Base-by-base conservation (phyloP, 1,140 invertebrate genomes). In the Calosoma granatense region DNA sequence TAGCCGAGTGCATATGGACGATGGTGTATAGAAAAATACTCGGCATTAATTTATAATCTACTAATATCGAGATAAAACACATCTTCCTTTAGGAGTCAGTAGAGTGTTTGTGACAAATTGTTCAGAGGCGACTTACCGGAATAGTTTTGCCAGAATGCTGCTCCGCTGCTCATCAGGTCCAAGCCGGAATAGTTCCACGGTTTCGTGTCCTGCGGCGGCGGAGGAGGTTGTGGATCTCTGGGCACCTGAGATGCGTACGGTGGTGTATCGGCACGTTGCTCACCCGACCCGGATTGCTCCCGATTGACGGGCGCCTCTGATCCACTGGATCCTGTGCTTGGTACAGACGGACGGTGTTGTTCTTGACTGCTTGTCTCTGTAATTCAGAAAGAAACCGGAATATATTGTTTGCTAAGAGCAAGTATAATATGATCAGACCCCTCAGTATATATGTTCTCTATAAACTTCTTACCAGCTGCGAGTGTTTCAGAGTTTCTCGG, bases 141-240 rank as follows among this genome's bases (percentile, higher is more conserved):
- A 73, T 91, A 90, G 70, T 89, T 91, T 72, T 90, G 87, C 88
- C 88, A 91, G 72, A 91, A 91, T 23, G 85, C 84, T 19, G 87
- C 86, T 1, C 86, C 84, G 56, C 82, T 84, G 63, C 80, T 83
- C 74, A 87, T 85, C 64, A 87, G 80, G 67, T 85, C 81, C 30
- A 87, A 78, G 54, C 85, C 85, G n/a, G 82, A 80, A 30, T 78
- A 78, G 72, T 86, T 86, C 85, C 86, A 87, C 22, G 79, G 78
- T 60, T 80, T 81, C 71, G 79, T 75, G 58, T 82, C 72, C 63
- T 76, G 72, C 68, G 71, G 65, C 72, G 68, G 63, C 71, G 74
- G 73, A n/a, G n/a, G n/a, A n/a, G n/a, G 64, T 55, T 59, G 60
- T 20, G 62, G 65, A 47, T 69, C 65, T 47, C 22, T 26, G 11